A percentile compares a stretch with the other conserved stretches of the same genome.
These are phyloP conservation scores for Hippocampus abdominalis DNA, from an alignment of 2,113 vertebrate species.

Conservation along the genomic window DNA sequence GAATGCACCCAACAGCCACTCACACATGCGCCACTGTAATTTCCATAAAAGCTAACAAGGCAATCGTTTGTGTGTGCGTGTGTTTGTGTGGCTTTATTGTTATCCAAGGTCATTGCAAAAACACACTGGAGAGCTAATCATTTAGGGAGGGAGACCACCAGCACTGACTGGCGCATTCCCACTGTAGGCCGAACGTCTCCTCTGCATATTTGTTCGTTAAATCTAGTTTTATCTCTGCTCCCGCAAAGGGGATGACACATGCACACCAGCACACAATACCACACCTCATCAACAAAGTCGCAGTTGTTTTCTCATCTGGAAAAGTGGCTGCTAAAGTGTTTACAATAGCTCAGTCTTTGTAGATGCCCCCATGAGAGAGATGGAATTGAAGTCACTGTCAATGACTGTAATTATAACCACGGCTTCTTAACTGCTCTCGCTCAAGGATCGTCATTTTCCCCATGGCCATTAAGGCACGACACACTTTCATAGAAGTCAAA, in stretches of 20 bases:
- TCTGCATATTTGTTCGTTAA: slow-evolving; percentile 7
- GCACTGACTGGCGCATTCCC: background rate
- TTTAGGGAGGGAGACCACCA: slow-evolving; percentile 2
- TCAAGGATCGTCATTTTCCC: background rate
- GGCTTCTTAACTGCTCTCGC: background rate
- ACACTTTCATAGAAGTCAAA: background rate
- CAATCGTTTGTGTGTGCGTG: background rate
- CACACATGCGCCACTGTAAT: slow-evolving; percentile 14
- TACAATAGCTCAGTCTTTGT: slow-evolving; percentile 7
- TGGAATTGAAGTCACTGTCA: background rate
- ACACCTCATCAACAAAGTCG: background rate
- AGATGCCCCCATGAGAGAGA: background rate
- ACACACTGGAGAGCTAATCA: slow-evolving; percentile 29
- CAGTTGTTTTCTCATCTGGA: slow-evolving; percentile 3
- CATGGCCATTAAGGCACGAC: background rate
- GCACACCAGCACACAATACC: background rate
- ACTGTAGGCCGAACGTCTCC: slow-evolving; percentile 13
- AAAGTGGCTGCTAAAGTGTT: slow-evolving; percentile 11
- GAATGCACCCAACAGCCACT: slow-evolving; percentile 12
- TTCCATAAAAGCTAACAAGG: slow-evolving; percentile 17
- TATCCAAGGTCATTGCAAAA: slow-evolving; percentile 43
- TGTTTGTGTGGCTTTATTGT: slow-evolving; percentile 4
- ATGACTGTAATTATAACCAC: background rate
- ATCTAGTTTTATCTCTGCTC: slow-evolving; percentile 9
- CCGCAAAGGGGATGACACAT: slow-evolving; percentile 1